Evolutionary conservation across 2,797 vertebrate species (phyloP).

Genomic region (Acrossocheilus fasciatus): DNA sequence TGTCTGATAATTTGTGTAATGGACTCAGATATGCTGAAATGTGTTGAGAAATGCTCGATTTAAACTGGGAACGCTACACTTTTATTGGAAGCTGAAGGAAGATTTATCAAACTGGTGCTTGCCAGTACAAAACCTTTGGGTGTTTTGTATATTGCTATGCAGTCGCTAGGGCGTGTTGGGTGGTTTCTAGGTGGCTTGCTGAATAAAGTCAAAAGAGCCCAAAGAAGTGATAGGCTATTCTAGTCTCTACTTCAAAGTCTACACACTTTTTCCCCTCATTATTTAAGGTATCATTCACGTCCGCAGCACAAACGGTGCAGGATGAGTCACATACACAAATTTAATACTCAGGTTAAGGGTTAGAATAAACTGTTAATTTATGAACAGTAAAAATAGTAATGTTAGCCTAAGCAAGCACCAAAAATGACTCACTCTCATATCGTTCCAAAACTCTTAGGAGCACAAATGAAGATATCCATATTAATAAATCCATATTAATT

Average conservation of each 20-base stretch:
- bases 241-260: background rate
- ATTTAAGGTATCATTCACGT: background rate
- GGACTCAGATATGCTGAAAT: background rate
- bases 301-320: background rate
- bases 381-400: conserved; percentile 4
- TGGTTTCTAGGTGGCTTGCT: background rate
- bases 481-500: background rate
- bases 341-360: background rate
- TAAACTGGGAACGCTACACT: background rate
- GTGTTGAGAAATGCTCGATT: background rate
- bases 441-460: background rate
- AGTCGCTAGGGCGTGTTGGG: background rate
- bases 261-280: background rate
- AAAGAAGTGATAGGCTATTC: background rate
- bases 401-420: background rate
- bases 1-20: background rate
- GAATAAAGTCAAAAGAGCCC: background rate
- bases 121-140: background rate
- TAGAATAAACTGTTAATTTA: background rate
- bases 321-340: background rate
- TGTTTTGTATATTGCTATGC: background rate
- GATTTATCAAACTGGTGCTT: conserved; percentile 12
- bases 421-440: background rate
- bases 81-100: background rate
- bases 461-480: background rate